These are phyloP conservation scores for Limnodromus scolopaceus DNA, from an alignment of 2,797 vertebrate genomes.

Conservation along the genomic window DNA sequence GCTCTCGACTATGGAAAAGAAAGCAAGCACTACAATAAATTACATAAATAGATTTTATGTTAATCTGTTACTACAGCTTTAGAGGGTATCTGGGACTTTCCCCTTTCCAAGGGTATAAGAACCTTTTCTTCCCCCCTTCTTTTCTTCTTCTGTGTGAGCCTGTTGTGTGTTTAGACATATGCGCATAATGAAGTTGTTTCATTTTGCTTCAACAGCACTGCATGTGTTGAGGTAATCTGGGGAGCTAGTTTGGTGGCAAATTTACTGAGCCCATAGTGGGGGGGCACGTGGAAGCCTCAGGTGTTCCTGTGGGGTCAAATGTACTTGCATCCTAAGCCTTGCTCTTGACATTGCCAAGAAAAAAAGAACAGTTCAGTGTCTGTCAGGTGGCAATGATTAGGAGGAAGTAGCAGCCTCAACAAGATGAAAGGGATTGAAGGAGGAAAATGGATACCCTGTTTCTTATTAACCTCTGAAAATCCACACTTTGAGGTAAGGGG, in stretches of 20 bases:
- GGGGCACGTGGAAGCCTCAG: background rate
- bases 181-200: background rate
- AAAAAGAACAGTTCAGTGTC: background rate
- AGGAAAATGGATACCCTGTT: background rate
- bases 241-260: background rate
- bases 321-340: background rate
- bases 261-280: fast-evolving
- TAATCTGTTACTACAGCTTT: background rate
- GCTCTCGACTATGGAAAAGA: background rate
- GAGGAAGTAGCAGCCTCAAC: background rate
- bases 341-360: background rate
- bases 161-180: background rate
- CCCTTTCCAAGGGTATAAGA: background rate
- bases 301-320: background rate
- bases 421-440: background rate
- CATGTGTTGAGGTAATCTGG: background rate
- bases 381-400: background rate
- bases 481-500: background rate
- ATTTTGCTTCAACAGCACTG: background rate
- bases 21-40: background rate
- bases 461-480: background rate
- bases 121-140: background rate
- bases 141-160: background rate
- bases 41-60: background rate
- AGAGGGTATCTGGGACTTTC: background rate